phyloP scores from a whole-genome alignment of 2,797 vertebrate species.

The Pangasius krempfi region DNA sequence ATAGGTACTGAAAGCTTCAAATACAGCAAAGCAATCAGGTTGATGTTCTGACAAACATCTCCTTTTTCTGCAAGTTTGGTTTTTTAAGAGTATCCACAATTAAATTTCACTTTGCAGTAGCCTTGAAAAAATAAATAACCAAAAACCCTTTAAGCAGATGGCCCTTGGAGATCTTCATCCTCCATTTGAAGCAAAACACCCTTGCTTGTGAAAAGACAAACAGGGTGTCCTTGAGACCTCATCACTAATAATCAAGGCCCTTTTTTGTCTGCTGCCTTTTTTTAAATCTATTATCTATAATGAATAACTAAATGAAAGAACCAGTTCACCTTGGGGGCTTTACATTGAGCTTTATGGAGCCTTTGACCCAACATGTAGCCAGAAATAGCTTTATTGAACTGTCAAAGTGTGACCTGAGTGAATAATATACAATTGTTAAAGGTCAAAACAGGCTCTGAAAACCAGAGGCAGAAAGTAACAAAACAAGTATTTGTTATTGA shows the following conservation, averaged over 20 bases:
- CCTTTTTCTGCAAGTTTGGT: neutral
- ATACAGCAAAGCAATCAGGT: neutral
- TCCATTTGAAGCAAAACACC: neutral
- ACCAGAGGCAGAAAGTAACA: neutral
- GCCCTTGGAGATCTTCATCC: conserved; percentile 14
- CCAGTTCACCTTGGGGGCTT: conserved; percentile 50
- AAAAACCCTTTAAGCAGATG: conserved; percentile 25
- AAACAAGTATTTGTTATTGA: neutral
- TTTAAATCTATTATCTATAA: conserved; percentile 34
- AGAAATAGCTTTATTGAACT: conserved; percentile 21
- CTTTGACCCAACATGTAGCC: conserved; percentile 33
- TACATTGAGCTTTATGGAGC: conserved; percentile 41
- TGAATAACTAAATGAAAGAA: conserved; percentile 50
- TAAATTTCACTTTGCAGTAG: conserved; percentile 34
- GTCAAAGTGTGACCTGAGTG: conserved; percentile 11
- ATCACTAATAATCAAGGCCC: conserved; percentile 44
- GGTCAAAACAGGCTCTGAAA: conserved; percentile 15
- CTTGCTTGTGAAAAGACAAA: conserved; percentile 47
- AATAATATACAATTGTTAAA: neutral
- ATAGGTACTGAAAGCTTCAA: neutral
- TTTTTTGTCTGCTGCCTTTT: conserved; percentile 29
- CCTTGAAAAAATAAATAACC: conserved; percentile 3
- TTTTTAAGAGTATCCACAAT: neutral
- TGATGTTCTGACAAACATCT: neutral
- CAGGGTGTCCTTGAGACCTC: conserved; percentile 40